phyloP scores from a whole-genome alignment of 2,797 vertebrate species.

The Anisognathus igniventris region DNA sequence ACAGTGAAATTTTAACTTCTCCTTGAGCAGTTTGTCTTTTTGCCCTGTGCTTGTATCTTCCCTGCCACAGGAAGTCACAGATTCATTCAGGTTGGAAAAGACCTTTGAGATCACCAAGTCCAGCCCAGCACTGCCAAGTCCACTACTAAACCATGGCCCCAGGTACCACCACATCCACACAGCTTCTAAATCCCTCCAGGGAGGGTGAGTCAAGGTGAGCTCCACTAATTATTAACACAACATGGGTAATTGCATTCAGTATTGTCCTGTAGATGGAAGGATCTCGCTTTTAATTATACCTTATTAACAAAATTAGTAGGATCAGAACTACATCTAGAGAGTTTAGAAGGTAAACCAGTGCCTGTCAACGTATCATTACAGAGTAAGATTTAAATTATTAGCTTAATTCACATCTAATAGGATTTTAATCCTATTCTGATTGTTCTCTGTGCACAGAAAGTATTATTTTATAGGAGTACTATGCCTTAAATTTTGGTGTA shows the following conservation, averaged over 20 bases:
- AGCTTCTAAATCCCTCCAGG: neutral
- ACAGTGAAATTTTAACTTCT: neutral
- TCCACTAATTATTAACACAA: neutral
- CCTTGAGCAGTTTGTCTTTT: neutral
- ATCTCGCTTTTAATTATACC: neutral
- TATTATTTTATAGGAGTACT: neutral
- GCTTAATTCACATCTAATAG: neutral
- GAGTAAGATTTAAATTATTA: neutral
- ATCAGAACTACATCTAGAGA: neutral
- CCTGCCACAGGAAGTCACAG: neutral
- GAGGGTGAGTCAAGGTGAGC: neutral
- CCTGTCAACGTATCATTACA: neutral
- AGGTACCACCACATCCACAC: neutral
- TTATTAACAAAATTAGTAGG: neutral
- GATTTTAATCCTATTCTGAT: conserved; percentile 49
- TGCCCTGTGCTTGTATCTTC: neutral
- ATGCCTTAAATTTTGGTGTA: neutral
- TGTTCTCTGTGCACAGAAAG: conserved; percentile 1
- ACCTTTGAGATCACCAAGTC: neutral
- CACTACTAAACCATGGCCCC: no score
- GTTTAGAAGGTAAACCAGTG: neutral
- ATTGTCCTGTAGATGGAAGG: neutral
- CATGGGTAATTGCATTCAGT: neutral
- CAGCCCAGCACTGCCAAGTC: neutral
- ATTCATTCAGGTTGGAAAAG: neutral